A percentile compares a stretch with the other conserved stretches of the same genome.
These are phyloP conservation scores for Amblyjoppa fuscipennis DNA, from an alignment of 2,888 invertebrate genomes.

Conservation along the genomic window DNA sequence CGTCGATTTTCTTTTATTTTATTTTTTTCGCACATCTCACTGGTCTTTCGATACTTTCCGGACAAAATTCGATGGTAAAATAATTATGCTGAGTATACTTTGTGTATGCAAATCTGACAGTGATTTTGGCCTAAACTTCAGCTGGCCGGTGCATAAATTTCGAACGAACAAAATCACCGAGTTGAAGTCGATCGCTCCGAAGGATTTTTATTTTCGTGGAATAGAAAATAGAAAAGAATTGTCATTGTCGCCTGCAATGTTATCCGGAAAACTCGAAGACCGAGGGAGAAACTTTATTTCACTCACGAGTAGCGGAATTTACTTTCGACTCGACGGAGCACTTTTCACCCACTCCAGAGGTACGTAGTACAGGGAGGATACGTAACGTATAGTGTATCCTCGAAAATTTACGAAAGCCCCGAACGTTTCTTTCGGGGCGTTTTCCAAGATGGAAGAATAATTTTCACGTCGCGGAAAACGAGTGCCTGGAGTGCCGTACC, in stretches of 20 bases:
- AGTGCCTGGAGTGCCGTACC: constrained; percentile 1
- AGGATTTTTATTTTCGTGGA: neutral
- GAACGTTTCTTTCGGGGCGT: constrained; percentile 31
- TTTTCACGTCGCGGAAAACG: constrained; percentile 32
- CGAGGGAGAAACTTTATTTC: constrained; percentile 27
- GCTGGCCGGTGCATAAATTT: neutral
- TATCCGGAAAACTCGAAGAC: constrained; percentile 17
- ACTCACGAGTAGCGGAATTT: constrained; percentile 48
- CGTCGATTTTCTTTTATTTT: neutral
- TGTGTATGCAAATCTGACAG: too few species aligned
- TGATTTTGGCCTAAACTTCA: too few species aligned
- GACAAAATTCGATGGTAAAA: too few species aligned
- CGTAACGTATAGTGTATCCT: neutral
- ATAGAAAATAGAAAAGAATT: neutral
- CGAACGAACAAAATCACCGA: constrained; percentile 20
- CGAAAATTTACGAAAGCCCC: constrained; percentile 20
- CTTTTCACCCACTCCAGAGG: constrained; percentile 17
- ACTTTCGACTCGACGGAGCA: constrained; percentile 49
- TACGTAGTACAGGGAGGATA: neutral
- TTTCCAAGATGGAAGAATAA: constrained; percentile 46
- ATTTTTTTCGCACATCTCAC: too few species aligned
- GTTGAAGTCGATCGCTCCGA: constrained; percentile 10
- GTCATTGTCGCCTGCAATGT: neutral
- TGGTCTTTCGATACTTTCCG: too few species aligned
- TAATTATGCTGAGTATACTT: too few species aligned